Percentiles rank a stretch among this genome's conserved stretches.
Conservation (phyloP, 2,113 vertebrate genomes). For the Motacilla alba region DNA sequence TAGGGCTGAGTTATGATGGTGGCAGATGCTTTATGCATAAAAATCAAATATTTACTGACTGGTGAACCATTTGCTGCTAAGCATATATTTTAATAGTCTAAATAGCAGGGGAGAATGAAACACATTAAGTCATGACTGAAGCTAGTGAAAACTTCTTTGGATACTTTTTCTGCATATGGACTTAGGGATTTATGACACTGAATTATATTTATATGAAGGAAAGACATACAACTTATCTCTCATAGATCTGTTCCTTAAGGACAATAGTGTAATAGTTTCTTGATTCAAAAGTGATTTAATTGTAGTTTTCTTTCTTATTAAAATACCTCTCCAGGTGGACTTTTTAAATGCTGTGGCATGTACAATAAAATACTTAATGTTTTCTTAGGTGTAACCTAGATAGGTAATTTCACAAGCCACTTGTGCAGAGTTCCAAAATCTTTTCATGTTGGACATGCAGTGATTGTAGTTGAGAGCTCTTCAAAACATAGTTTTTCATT, state of each 20-base stretch:
- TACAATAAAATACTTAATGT: neutral
- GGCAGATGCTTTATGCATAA: neutral
- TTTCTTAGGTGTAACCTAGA: neutral
- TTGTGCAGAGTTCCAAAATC: neutral
- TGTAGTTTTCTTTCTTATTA: neutral
- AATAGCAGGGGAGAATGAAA: neutral
- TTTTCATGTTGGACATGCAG: neutral
- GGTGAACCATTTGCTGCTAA: neutral
- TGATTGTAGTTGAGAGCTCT: neutral
- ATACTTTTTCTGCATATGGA: neutral
- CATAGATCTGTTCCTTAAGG: neutral
- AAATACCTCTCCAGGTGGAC: neutral
- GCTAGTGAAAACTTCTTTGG: neutral
- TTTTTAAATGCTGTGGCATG: neutral
- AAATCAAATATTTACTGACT: neutral
- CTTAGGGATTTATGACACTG: neutral
- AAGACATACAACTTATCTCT: neutral
- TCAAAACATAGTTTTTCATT: neutral
- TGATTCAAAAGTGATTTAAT: neutral
- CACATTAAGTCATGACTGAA: neutral
- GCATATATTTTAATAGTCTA: neutral
- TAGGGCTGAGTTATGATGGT: neutral
- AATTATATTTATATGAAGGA: neutral
- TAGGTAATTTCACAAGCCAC: neutral
- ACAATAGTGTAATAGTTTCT: neutral